These are phyloP conservation scores for Pyrgus malvae DNA, from an alignment of 2,888 invertebrate species.

Conservation along the genomic window DNA sequence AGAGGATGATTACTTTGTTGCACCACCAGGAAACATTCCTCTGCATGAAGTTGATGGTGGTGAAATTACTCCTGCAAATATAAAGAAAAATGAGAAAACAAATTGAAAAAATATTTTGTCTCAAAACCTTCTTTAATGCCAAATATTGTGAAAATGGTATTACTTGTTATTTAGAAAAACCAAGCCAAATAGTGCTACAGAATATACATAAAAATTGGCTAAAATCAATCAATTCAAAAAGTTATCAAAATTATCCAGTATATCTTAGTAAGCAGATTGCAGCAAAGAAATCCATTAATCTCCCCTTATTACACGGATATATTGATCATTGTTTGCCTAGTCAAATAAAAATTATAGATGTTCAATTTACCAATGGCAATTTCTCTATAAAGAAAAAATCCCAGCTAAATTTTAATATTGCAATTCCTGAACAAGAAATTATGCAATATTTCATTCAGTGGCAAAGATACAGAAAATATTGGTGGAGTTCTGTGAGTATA, in stretches of 20 bases:
- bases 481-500: conserved; percentile 89
- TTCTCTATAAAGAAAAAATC: conserved; percentile 39
- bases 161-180: conserved; percentile 47
- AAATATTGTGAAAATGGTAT: conserved; percentile 38
- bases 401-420: conserved; percentile 60
- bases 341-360: conserved; percentile 35
- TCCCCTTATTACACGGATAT: conserved; percentile 18
- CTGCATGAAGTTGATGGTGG: conserved; percentile 73
- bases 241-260: conserved; percentile 54
- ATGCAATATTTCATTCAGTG: conserved; percentile 87
- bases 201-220: conserved; percentile 67
- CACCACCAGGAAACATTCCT: conserved; percentile 93
- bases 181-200: conserved; percentile 56
- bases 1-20: conserved; percentile 96
- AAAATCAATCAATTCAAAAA: conserved; percentile 52
- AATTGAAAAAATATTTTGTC: conserved; percentile 49
- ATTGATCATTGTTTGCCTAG: conserved; percentile 21
- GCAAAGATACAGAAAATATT: conserved; percentile 89
- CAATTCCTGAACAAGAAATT: conserved; percentile 69
- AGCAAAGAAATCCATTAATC: conserved; percentile 3
- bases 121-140: conserved; percentile 57
- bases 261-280: conserved; percentile 43
- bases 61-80: conserved; percentile 37
- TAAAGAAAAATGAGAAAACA: conserved; percentile 67
- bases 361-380: conserved; percentile 40